Conservation (phyloP, 2,888 invertebrate genomes). For the Agrypnus murinus region DNA sequence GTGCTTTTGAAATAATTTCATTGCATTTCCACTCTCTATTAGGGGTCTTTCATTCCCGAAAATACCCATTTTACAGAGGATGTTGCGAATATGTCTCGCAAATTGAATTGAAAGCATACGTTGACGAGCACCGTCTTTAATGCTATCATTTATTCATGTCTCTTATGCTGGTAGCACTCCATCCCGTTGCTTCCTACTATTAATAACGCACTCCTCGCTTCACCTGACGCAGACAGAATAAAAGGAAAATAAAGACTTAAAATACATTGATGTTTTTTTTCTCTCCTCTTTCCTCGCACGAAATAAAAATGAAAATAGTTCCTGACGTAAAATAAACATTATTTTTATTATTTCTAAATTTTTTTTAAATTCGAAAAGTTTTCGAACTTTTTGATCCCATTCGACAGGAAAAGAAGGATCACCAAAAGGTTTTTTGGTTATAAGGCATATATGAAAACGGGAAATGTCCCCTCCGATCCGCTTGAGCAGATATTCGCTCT, state of each 20-base stretch:
- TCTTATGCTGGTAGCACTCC: slow-evolving; percentile 74
- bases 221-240: slow-evolving; percentile 56
- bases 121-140: slow-evolving; percentile 72
- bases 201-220: slow-evolving; percentile 55
- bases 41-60: slow-evolving; percentile 43
- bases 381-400: slow-evolving; percentile 31
- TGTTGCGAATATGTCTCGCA: slow-evolving; percentile 51
- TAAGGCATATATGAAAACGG: slow-evolving; percentile 59
- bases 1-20: slow-evolving; percentile 44
- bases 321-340: slow-evolving; percentile 55
- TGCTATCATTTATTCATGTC: slow-evolving; percentile 72
- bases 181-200: slow-evolving; percentile 74
- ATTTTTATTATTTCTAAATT: slow-evolving; percentile 61
- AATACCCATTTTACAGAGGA: slow-evolving; percentile 42
- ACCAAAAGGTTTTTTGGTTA: slow-evolving; percentile 42
- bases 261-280: slow-evolving; percentile 38
- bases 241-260: slow-evolving; percentile 45
- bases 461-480: slow-evolving; percentile 62
- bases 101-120: slow-evolving; percentile 60
- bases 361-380: slow-evolving; percentile 61
- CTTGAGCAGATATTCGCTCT: slow-evolving; percentile 58
- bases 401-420: slow-evolving; percentile 38
- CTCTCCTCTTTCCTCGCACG: too few species aligned
- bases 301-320: slow-evolving; percentile 1
- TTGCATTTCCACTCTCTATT: slow-evolving; percentile 39